Evolutionary conservation across 2,888 invertebrate genomes (phyloP).

Genomic region (Patella pellucida): DNA sequence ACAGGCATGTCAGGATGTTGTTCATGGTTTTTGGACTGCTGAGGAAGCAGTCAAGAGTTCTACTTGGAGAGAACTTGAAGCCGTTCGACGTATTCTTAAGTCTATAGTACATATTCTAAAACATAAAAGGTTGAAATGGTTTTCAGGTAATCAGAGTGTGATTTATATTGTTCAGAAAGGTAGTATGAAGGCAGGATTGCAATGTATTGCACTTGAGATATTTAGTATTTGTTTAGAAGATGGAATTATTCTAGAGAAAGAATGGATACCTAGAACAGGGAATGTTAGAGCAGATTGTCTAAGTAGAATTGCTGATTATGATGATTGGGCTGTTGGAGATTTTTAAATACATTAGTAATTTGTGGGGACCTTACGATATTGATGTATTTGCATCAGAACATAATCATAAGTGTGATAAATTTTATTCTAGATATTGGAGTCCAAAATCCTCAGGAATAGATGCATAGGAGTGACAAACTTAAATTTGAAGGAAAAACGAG

Average conservation of each 20-base stretch:
- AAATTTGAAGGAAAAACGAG: too few species aligned
- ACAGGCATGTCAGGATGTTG: constrained; percentile 16
- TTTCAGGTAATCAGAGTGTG: too few species aligned
- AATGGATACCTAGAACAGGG: constrained; percentile 21
- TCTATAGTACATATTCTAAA: too few species aligned
- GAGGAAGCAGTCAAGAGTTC: too few species aligned
- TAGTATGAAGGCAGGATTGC: constrained; percentile 3
- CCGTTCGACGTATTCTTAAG: too few species aligned
- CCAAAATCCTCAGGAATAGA: not conserved
- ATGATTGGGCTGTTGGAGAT: constrained; percentile 11
- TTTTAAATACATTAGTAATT: not conserved
- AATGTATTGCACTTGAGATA: not conserved
- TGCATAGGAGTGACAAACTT: too few species aligned
- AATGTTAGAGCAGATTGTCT: constrained; percentile 28
- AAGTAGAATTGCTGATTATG: constrained; percentile 25
- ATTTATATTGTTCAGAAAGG: constrained; percentile 9
- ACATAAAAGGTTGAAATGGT: too few species aligned
- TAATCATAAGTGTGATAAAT: too few species aligned
- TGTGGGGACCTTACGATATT: not conserved
- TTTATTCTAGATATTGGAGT: not conserved
- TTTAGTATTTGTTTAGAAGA: not conserved
- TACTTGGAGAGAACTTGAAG: too few species aligned
- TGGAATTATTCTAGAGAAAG: constrained; percentile 16
- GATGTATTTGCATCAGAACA: not conserved
- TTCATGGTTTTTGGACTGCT: too few species aligned